Evolutionary conservation across 1,140 invertebrate species (phyloP).

Genomic region (Drosophila sucinea): DNA sequence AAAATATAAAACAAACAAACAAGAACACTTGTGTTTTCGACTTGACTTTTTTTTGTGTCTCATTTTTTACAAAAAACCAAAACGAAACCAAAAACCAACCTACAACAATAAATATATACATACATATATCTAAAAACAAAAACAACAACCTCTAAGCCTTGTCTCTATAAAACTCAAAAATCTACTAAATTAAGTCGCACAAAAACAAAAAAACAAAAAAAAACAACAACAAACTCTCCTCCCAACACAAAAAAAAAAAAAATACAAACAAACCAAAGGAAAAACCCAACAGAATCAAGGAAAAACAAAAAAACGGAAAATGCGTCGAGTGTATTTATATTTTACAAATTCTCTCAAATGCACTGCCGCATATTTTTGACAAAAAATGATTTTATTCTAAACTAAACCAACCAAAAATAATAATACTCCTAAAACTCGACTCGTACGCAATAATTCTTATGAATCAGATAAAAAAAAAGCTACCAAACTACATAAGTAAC

Average conservation of each 20-base stretch:
- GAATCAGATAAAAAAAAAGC: conserved; percentile 35
- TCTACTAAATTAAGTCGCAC: conserved; percentile 61
- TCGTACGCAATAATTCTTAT: conserved; percentile 69
- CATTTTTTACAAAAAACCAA: conserved; percentile 42
- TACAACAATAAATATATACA: conserved; percentile 53
- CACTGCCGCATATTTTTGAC: conserved; percentile 78
- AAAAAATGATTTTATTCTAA: conserved; percentile 70
- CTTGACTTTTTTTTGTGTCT: conserved; percentile 57
- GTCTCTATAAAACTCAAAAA: conserved; percentile 51
- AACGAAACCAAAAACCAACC: not conserved
- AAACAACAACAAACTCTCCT: not conserved
- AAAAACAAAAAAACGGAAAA: conserved; percentile 46
- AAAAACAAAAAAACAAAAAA: conserved; percentile 49
- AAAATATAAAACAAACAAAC: conserved; percentile 12
- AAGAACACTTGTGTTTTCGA: conserved; percentile 60
- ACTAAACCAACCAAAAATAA: conserved; percentile 6
- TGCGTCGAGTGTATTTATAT: conserved; percentile 46
- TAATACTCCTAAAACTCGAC: conserved; percentile 9
- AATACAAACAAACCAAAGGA: conserved; percentile 19
- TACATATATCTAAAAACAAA: not conserved
- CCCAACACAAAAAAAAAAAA: conserved; percentile 6
- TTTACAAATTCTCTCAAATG: conserved; percentile 67
- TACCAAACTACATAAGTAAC: conserved; percentile 45
- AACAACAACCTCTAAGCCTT: conserved; percentile 66
- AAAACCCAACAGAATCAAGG: conserved; percentile 24